Evolutionary conservation across 2,888 invertebrate species (phyloP).

Genomic region (Drosophila engyochracea): DNA sequence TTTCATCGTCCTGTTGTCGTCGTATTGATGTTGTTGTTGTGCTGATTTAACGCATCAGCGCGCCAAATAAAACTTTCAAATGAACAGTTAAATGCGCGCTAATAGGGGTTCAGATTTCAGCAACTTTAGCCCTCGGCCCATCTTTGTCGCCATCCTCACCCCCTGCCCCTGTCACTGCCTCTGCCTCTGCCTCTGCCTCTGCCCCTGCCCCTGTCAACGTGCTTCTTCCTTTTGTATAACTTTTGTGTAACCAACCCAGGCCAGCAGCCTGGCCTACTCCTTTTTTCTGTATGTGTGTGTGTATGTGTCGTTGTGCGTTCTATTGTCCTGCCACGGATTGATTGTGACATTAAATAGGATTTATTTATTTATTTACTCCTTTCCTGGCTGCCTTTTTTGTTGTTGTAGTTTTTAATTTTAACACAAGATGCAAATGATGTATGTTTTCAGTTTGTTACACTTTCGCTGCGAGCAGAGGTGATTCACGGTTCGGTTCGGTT

Average conservation of each 20-base stretch:
- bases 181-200: background rate
- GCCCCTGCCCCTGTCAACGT: conserved; percentile 6
- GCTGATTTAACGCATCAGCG: conserved; percentile 84
- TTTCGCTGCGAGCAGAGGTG: conserved; percentile 28
- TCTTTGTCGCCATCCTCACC: background rate
- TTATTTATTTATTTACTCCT: conserved; percentile 83
- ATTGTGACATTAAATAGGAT: conserved; percentile 85
- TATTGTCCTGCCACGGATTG: conserved; percentile 77
- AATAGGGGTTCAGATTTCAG: conserved; percentile 84
- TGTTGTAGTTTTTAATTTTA: conserved; percentile 49
- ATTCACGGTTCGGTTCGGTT: conserved; percentile 19
- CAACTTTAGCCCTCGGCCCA: conserved; percentile 54
- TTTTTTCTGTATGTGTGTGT: conserved; percentile 21
- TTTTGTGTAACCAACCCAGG: conserved; percentile 54
- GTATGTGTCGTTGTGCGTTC: conserved; percentile 6
- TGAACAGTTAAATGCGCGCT: conserved; percentile 84
- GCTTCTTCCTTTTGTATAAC: conserved; percentile 25
- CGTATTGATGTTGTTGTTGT: conserved; percentile 61
- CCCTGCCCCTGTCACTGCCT: background rate
- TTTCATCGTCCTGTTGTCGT: background rate
- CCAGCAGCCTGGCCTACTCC: conserved; percentile 42
- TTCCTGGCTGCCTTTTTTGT: conserved; percentile 43
- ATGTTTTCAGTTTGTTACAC: conserved; percentile 64
- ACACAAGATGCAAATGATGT: conserved; percentile 81
- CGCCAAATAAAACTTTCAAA: conserved; percentile 83